A percentile compares a stretch with the other conserved stretches of the same genome.
These are phyloP conservation scores for Masnerella sp. DNA, from an alignment of 2,888 invertebrate species.

Conservation along the genomic window DNA sequence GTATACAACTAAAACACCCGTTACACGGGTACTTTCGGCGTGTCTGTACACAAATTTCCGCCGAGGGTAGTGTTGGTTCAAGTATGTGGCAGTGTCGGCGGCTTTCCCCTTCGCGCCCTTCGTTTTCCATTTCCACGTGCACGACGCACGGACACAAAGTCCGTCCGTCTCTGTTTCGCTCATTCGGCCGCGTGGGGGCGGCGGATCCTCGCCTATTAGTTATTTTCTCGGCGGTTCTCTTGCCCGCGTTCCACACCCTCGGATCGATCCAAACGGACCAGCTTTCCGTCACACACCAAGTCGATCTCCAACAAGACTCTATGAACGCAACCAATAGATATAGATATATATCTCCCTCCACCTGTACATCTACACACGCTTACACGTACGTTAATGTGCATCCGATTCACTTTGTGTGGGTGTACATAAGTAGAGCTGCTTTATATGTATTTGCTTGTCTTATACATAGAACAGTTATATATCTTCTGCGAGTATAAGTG, in stretches of 20 bases:
- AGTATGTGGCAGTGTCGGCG: too few relatives aligned
- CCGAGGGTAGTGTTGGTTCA: too few relatives aligned
- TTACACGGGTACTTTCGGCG: too few relatives aligned
- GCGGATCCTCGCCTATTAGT: constrained; percentile 49
- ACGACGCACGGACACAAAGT: background rate
- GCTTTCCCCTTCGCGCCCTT: constrained; percentile 31
- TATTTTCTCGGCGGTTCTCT: constrained; percentile 52
- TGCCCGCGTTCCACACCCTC: constrained; percentile 52
- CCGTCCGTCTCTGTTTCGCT: constrained; percentile 23
- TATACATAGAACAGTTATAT: too few relatives aligned
- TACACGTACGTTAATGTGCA: too few relatives aligned
- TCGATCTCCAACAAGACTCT: constrained; percentile 37
- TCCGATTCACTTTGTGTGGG: too few relatives aligned
- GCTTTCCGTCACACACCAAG: constrained; percentile 50
- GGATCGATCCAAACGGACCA: constrained; percentile 54
- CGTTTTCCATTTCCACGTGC: constrained; percentile 28
- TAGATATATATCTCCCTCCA: background rate
- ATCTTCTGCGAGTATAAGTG: too few relatives aligned
- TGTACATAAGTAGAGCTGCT: too few relatives aligned
- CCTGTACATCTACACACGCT: background rate
- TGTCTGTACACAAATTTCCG: too few relatives aligned
- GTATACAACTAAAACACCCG: too few relatives aligned
- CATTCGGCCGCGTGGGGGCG: constrained; percentile 19
- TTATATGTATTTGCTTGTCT: too few relatives aligned
- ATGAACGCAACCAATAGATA: background rate